Percentiles rank a stretch among this genome's conserved stretches.
phyloP scores from a whole-genome alignment of 2,888 invertebrate genomes.

The Temnothorax rugatulus region DNA sequence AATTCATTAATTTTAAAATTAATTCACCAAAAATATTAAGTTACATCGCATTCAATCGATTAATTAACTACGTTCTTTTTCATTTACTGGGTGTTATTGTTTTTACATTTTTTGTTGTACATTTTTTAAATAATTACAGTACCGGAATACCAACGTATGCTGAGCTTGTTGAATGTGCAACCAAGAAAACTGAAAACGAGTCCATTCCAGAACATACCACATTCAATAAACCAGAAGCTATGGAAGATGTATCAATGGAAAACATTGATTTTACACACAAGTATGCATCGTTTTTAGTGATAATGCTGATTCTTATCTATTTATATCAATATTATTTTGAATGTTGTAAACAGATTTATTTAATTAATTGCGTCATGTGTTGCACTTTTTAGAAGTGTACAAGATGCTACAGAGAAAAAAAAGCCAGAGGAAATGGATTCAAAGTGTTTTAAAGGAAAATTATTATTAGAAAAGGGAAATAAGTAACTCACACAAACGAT shows the following conservation, averaged over 20 bases:
- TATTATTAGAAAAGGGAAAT: neutral
- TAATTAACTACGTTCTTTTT: too few species aligned
- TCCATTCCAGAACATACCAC: neutral
- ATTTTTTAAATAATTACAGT: neutral
- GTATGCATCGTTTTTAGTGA: neutral
- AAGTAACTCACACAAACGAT: neutral
- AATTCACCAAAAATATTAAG: too few species aligned
- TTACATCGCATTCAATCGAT: too few species aligned
- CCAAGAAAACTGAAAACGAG: neutral
- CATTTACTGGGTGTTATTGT: too few species aligned
- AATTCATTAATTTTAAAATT: too few species aligned
- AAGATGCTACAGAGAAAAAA: neutral
- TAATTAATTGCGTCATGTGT: neutral
- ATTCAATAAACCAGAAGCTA: neutral
- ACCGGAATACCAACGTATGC: neutral
- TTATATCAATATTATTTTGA: neutral
- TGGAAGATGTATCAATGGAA: neutral
- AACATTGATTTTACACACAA: neutral
- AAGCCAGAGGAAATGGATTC: neutral
- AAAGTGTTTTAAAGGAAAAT: neutral
- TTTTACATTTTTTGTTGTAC: neutral
- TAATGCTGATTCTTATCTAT: neutral
- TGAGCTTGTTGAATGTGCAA: neutral
- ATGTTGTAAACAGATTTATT: neutral
- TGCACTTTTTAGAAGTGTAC: neutral